These are phyloP conservation scores for Trachemys scripta DNA, from an alignment of 2,113 vertebrate genomes.

Conservation along the genomic window DNA sequence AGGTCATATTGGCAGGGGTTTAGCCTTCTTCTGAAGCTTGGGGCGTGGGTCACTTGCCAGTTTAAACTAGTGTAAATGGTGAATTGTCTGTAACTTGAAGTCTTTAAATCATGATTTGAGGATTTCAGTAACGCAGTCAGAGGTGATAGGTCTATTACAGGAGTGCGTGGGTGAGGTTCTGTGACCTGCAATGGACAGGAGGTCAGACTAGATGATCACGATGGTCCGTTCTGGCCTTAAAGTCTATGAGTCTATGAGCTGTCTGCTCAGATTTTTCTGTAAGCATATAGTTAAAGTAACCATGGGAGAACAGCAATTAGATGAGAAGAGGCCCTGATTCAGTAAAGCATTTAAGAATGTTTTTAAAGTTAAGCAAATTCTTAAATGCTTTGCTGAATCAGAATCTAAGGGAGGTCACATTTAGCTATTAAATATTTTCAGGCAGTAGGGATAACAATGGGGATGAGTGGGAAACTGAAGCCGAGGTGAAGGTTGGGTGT, in stretches of 20 bases:
- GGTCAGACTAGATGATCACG: not conserved
- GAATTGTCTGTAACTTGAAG: not conserved
- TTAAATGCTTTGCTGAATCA: conserved; percentile 75
- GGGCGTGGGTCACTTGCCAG: not conserved
- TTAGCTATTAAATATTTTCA: conserved; percentile 63
- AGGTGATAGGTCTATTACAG: not conserved
- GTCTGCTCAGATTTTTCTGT: conserved; percentile 56
- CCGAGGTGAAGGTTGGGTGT: not conserved
- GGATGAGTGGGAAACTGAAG: conserved; percentile 13
- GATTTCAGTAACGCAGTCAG: not conserved
- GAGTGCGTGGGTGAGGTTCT: not conserved
- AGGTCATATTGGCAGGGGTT: not conserved
- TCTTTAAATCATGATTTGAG: not conserved
- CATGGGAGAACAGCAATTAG: conserved; percentile 74
- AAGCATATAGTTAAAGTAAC: conserved; percentile 72
- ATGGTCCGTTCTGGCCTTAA: not conserved
- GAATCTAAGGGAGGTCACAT: conserved; percentile 68
- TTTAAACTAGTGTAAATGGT: not conserved
- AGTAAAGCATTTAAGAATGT: conserved; percentile 74
- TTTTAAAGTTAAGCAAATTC: conserved; percentile 76
- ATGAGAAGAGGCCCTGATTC: conserved; percentile 70
- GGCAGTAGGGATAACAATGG: not conserved
- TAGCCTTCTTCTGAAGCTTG: not conserved
- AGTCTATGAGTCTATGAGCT: conserved; percentile 12
- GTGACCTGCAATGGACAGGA: not conserved